phyloP scores from a whole-genome alignment of 2,113 vertebrate genomes.

The Zingel zingel region DNA sequence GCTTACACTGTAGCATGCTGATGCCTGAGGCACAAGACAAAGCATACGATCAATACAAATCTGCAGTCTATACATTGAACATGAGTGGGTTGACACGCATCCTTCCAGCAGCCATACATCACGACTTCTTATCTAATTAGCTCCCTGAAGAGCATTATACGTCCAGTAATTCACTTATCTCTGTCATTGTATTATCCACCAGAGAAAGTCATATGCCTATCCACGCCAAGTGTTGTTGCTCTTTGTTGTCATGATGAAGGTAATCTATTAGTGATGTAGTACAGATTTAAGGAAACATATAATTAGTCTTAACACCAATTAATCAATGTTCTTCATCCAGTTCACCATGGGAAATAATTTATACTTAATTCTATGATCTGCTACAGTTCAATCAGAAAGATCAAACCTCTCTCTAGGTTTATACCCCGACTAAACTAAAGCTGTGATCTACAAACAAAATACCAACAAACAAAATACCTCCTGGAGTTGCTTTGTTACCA shows the following conservation, averaged over 20 bases:
- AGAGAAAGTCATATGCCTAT: constrained; percentile 23
- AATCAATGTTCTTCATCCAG: constrained; percentile 55
- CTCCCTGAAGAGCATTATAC: constrained; percentile 72
- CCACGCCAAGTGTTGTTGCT: constrained; percentile 26
- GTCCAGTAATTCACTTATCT: constrained; percentile 64
- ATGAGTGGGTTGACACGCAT: constrained; percentile 74
- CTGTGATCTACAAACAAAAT: constrained; percentile 19
- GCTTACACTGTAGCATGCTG: constrained; percentile 62
- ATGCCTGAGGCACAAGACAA: constrained; percentile 76
- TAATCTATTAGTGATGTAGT: constrained; percentile 55
- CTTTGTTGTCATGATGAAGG: constrained; percentile 59
- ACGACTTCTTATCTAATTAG: constrained; percentile 77
- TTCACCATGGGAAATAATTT: constrained; percentile 47
- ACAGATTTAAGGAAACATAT: constrained; percentile 66
- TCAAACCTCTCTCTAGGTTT: constrained; percentile 35
- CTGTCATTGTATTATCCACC: constrained; percentile 41
- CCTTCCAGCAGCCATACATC: constrained; percentile 72
- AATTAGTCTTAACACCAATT: constrained; percentile 60
- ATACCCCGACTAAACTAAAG: not conserved
- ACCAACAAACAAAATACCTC: constrained; percentile 16
- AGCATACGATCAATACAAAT: constrained; percentile 82
- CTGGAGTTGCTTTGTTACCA: constrained; percentile 10
- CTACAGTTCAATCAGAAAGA: constrained; percentile 44
- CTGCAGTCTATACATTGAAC: constrained; percentile 82
- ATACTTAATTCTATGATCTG: constrained; percentile 47